Base-by-base conservation (phyloP, 2,113 vertebrate species). In the Sebastes fasciatus region DNA sequence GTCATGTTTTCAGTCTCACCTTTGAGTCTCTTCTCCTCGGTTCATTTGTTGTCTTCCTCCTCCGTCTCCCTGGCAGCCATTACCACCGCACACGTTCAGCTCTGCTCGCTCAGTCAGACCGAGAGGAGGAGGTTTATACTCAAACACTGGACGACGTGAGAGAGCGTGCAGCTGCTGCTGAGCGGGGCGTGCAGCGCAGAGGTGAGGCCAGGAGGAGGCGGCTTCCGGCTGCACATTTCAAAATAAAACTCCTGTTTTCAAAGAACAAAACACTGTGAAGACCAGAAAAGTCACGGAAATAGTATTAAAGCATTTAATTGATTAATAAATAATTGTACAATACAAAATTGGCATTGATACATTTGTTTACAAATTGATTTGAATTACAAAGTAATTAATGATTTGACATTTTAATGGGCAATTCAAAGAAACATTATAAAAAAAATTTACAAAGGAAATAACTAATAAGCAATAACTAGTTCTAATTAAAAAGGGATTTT, bases 31-130 rank as follows among this genome's bases (percentile, higher is more conserved):
- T 81, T 81, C 74, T 77, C 60, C 65, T 86, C 86, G 83, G 76
- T 87, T 93, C 91, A 93, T 92, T 88, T 86, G 90, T 88, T 89
- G 88, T 90, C 89, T 79, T 90, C 85, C 68, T 91, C 88, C 68
- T 91, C 88, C 42, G 88, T 85, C 83, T 92, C 90, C 77, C 91
- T 89, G 91, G 93, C 93, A 94, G 94, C 94, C 93, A 95, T 95
- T 94, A 94, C 86, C 81, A 83, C 85, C 91, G 71, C 82, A 86
- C 89, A 80, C 91, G 87, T 42, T 64, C 54, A 34, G 26, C n/a
- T 86, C 88, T 16, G 80, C 87, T 80, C 89, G 79, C 85, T 46
- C 87, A 75, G 75, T 82, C 86, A 67, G 26, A 46, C 67, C 83
- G 8, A 62, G 26, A 34, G 26, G 26, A 34, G 71, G 75, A 87